These are phyloP conservation scores for Euwallacea fornicatus DNA, from an alignment of 1,140 invertebrate genomes.

Conservation along the genomic window DNA sequence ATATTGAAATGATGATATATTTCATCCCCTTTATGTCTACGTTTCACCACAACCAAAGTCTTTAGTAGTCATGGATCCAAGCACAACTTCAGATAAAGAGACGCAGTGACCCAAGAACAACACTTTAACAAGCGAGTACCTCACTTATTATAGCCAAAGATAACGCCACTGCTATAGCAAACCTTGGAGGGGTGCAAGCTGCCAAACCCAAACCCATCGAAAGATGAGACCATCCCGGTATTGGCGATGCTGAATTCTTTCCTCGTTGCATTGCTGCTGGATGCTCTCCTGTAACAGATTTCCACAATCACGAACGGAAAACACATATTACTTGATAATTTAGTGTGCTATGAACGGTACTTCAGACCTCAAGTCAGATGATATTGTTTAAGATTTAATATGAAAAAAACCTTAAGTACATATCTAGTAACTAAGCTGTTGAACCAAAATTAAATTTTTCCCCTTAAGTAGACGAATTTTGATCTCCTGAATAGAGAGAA, in stretches of 20 bases:
- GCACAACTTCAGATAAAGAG: too few relatives aligned
- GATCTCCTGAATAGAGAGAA: too few relatives aligned
- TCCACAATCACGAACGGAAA: neutral
- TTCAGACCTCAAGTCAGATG: too few relatives aligned
- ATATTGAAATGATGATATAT: slow-evolving; percentile 18
- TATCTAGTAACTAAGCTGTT: too few relatives aligned
- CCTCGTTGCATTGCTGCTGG: slow-evolving; percentile 60
- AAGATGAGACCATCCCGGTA: slow-evolving; percentile 58
- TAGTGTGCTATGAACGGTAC: too few relatives aligned
- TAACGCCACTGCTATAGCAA: slow-evolving; percentile 49
- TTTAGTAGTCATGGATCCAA: neutral
- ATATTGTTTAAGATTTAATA: too few relatives aligned
- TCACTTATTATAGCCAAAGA: slow-evolving; percentile 50
- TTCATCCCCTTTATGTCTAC: slow-evolving; percentile 31
- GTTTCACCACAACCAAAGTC: slow-evolving; percentile 26
- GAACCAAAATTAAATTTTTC: too few relatives aligned
- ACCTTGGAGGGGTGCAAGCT: slow-evolving; percentile 53
- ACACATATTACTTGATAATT: neutral
- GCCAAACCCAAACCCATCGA: slow-evolving; percentile 56
- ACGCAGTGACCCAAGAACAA: too few relatives aligned
- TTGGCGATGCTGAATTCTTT: slow-evolving; percentile 58
- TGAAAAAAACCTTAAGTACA: too few relatives aligned
- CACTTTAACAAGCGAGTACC: slow-evolving; percentile 42
- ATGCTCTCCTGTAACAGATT: slow-evolving; percentile 55
- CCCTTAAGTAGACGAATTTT: too few relatives aligned